Base-by-base conservation (phyloP, 2,113 vertebrate genomes). In the Zosterops hypoxanthus region DNA sequence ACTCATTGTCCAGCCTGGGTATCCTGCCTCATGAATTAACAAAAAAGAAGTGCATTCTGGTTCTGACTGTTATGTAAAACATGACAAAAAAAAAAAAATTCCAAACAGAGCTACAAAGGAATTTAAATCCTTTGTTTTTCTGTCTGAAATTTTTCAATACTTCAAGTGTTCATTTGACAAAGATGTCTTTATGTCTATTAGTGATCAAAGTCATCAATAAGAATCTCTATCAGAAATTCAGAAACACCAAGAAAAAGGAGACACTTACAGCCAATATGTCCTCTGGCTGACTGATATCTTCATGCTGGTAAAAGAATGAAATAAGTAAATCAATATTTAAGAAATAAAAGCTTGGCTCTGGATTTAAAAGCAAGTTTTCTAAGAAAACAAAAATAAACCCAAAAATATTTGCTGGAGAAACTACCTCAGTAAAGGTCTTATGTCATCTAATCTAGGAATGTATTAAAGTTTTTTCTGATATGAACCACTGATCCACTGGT, bases 211-310 rank as follows among this genome's bases (percentile, higher is more conserved):
- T 39, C 34, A 86, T 33, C 33, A 55, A 0, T 47, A 81, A 49
- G 39, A 88, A 42, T 47, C 46, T 61, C 19, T 56, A 52, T 57
- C 47, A 92, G 22, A 90, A 91, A 85, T 1, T 3, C 46, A 95
- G 56, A 88, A 78, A 65, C 29, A 65, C 18, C 46, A 65, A 85
- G 22, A 56, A 56, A 92, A 79, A 78, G 6, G 60, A 94, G 44
- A 91, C 39, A 97, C 96, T 96, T 95, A 97, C 96, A 52, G 86
- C 4, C 83, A 84, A 22, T 14, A 97, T 81, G 56, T 29, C 64
- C 56, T 93, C 91, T 34, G 52, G 29, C 64, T 96, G 33, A 44
- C 42, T 90, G 86, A 96, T 56, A 63, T 96, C 95, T 96, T 94
- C 88, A 78, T 5, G 10, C 96, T 97, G 86, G 34, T 77, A 55